Percentiles rank a stretch among this genome's conserved stretches.
phyloP scores from a whole-genome alignment of 1,140 invertebrate genomes.

The Sipha flava region DNA sequence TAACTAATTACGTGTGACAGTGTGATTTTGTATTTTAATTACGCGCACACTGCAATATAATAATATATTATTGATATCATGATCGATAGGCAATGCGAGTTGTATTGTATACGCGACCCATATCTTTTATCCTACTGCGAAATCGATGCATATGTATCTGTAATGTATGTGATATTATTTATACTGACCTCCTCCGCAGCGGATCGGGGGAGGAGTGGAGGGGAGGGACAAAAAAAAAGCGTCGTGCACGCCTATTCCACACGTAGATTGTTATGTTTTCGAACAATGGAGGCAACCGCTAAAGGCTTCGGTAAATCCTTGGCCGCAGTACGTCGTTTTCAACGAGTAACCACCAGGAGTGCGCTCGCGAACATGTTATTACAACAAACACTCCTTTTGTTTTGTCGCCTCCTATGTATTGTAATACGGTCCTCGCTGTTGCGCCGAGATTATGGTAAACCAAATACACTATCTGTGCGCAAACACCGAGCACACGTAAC shows the following conservation, averaged over 20 bases:
- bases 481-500: too few relatives aligned
- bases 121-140: background rate
- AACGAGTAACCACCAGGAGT: background rate
- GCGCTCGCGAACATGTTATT: background rate
- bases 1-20: too few relatives aligned
- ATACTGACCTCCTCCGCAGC: too few relatives aligned
- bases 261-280: background rate
- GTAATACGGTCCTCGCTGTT: too few relatives aligned
- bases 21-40: background rate
- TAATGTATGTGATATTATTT: background rate
- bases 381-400: background rate
- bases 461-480: too few relatives aligned
- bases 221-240: background rate
- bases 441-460: too few relatives aligned
- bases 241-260: background rate
- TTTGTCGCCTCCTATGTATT: background rate
- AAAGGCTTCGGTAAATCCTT: background rate
- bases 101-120: background rate
- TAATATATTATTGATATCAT: background rate
- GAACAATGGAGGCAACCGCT: background rate
- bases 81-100: too few relatives aligned
- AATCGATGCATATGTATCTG: too few relatives aligned
- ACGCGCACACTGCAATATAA: background rate
- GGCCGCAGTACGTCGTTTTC: background rate
- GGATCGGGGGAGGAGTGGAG: too few relatives aligned